phyloP scores from a whole-genome alignment of 2,797 vertebrate genomes.

The Leptatherina wallacei region DNA sequence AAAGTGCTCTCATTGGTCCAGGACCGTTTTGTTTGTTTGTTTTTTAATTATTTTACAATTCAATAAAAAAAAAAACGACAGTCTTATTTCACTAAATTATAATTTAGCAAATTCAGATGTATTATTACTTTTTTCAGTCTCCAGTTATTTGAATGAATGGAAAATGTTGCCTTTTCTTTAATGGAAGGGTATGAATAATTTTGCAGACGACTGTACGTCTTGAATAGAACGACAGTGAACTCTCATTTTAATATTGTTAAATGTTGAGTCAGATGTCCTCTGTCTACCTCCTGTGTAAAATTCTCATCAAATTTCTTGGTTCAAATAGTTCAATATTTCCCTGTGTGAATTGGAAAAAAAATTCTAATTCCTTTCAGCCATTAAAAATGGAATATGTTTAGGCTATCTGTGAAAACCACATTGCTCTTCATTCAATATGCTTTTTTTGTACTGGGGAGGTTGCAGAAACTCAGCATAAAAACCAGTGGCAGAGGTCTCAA shows the following conservation, averaged over 20 bases:
- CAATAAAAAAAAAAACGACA: too few relatives aligned
- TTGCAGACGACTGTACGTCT: background rate
- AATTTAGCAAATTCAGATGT: too few relatives aligned
- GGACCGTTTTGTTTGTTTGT: too few relatives aligned
- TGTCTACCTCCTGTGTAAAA: background rate
- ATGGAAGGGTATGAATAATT: too few relatives aligned
- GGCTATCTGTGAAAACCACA: too few relatives aligned
- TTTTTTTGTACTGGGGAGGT: background rate
- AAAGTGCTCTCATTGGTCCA: too few relatives aligned
- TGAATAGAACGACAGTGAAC: background rate
- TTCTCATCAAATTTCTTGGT: background rate
- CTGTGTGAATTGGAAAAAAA: too few relatives aligned
- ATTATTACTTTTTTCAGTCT: too few relatives aligned
- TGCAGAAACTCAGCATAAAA: background rate
- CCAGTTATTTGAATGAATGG: too few relatives aligned
- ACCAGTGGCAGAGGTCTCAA: constrained; percentile 6
- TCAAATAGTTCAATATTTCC: background rate
- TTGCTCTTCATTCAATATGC: background rate
- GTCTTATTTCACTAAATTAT: too few relatives aligned
- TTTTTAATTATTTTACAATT: too few relatives aligned
- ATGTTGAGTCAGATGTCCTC: background rate
- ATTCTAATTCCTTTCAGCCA: background rate
- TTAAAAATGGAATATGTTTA: background rate
- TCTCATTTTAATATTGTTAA: background rate
- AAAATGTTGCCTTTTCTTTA: too few relatives aligned